Conservation (phyloP, 23 tunicate genomes). For the Botrylloides violaceus region DNA sequence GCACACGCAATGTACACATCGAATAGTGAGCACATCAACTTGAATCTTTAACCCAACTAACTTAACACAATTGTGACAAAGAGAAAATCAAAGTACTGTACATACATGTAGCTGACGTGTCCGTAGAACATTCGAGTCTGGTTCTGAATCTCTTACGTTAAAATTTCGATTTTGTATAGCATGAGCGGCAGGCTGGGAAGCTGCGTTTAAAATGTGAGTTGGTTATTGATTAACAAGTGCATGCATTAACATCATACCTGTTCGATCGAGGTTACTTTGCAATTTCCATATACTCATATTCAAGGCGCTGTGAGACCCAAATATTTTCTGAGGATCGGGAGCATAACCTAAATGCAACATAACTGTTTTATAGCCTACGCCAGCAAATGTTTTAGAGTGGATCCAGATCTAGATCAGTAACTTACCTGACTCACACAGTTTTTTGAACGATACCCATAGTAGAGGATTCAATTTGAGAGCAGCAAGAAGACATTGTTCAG, state of each 20-base stretch:
- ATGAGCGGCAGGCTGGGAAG: neutral
- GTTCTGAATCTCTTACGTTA: neutral
- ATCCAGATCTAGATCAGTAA: neutral
- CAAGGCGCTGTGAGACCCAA: neutral
- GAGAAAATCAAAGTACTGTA: too few species aligned
- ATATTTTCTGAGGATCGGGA: neutral
- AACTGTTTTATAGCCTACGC: neutral
- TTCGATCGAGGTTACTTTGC: neutral
- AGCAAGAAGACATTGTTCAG: slow-evolving; percentile 61
- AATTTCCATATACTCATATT: neutral
- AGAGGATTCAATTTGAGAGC: slow-evolving; percentile 82
- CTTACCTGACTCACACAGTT: slow-evolving; percentile 79
- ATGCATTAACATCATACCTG: neutral
- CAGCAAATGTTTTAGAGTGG: too few species aligned
- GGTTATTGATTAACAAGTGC: too few species aligned
- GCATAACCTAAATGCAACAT: neutral
- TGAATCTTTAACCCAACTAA: too few species aligned
- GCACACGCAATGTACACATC: too few species aligned
- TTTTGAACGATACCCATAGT: slow-evolving; percentile 71
- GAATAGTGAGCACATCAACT: too few species aligned
- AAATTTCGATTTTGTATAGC: neutral
- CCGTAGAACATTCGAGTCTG: neutral
- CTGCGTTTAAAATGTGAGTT: too few species aligned
- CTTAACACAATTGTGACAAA: too few species aligned
- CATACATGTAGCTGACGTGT: neutral